Percentiles rank a stretch among this genome's conserved stretches.
Evolutionary conservation across 2,888 invertebrate genomes (phyloP).

Genomic region (Latrodectus hesperus): DNA sequence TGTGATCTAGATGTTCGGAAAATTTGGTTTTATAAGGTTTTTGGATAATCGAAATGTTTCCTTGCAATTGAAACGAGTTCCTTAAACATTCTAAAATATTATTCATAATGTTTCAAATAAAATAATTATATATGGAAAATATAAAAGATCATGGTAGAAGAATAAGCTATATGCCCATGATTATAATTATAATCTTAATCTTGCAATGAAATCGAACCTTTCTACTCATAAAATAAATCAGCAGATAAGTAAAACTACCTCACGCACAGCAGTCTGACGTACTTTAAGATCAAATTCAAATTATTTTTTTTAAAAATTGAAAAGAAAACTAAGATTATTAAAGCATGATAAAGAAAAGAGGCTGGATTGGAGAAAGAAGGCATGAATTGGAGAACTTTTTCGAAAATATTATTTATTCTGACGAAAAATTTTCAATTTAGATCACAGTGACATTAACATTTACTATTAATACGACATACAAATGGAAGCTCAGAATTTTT

Average conservation of each 20-base stretch:
- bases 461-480: neutral
- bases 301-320: neutral
- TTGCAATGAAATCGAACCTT: neutral
- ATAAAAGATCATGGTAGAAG: neutral
- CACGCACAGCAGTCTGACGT: neutral
- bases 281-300: neutral
- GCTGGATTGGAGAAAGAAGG: neutral
- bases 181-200: neutral
- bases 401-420: neutral
- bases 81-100: neutral
- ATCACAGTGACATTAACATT: neutral
- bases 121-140: neutral
- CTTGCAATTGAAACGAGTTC: neutral
- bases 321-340: neutral
- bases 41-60: too few relatives aligned
- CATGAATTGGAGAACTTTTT: neutral
- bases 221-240: neutral
- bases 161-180: neutral
- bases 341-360: neutral
- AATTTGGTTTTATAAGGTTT: too few relatives aligned
- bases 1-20: too few relatives aligned
- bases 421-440: neutral
- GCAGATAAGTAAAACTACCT: neutral
- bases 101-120: neutral
- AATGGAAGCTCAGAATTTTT: neutral